Conservation (phyloP, 2,888 invertebrate species). For the Auanema sp. region DNA sequence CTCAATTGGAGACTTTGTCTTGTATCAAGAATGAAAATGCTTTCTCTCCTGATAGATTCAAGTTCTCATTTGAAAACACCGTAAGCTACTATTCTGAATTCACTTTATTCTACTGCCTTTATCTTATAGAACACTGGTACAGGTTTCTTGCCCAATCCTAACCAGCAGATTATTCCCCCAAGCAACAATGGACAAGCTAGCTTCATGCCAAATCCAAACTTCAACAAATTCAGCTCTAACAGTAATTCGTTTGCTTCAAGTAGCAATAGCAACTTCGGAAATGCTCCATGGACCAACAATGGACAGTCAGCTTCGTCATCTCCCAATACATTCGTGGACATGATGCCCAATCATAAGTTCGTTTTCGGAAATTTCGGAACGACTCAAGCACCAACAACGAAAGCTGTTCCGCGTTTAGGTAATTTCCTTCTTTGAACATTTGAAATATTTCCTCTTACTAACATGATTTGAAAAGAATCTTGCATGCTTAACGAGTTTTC, state of each 20-base stretch:
- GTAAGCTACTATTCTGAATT: conserved; percentile 12
- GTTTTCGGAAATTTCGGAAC: conserved; percentile 16
- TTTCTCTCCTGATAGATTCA: conserved; percentile 10
- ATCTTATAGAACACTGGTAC: too few species aligned
- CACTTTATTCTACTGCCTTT: conserved; percentile 21
- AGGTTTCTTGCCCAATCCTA: too few species aligned
- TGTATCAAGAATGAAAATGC: conserved; percentile 38
- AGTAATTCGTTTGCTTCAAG: background rate
- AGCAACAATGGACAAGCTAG: conserved; percentile 12
- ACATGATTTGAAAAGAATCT: background rate
- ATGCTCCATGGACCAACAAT: background rate
- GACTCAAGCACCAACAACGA: conserved; percentile 8
- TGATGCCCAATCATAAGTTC: conserved; percentile 28
- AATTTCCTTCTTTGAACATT: conserved; percentile 19
- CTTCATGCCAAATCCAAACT: conserved; percentile 20
- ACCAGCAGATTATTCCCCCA: too few species aligned
- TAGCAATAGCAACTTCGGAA: conserved; percentile 15
- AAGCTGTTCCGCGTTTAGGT: conserved; percentile 36
- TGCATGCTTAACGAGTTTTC: background rate
- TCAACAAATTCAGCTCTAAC: background rate
- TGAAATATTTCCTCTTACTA: background rate
- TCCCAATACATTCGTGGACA: background rate
- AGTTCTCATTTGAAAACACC: conserved; percentile 4
- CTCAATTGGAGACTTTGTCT: conserved; percentile 58
- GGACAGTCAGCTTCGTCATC: background rate